Conservation (phyloP, 2,888 invertebrate genomes). For the Athetis lepigone region DNA sequence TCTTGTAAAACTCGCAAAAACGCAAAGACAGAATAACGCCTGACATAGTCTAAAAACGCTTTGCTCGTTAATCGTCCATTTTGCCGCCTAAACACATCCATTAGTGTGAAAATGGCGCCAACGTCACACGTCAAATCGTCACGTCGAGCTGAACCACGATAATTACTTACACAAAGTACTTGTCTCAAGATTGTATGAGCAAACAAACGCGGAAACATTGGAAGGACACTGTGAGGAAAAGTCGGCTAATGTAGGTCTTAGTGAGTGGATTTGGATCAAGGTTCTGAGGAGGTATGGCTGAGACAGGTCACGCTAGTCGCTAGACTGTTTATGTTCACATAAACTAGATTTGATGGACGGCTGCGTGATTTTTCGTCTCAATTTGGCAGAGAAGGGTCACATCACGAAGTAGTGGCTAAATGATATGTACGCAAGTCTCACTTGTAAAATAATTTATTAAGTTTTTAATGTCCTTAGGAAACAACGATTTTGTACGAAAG, state of each 20-base stretch:
- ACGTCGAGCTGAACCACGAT: slow-evolving; percentile 28
- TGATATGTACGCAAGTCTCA: no score
- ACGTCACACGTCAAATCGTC: slow-evolving; percentile 35
- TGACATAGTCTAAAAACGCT: slow-evolving; percentile 7
- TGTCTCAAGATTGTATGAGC: slow-evolving; percentile 27
- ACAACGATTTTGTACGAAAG: no score
- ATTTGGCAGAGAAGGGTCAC: no score
- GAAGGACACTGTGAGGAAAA: slow-evolving; percentile 54
- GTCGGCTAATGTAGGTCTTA: not conserved
- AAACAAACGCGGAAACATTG: slow-evolving; percentile 45
- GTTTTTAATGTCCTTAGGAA: no score
- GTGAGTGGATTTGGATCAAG: slow-evolving; percentile 35
- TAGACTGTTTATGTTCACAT: no score
- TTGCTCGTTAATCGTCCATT: slow-evolving; percentile 6
- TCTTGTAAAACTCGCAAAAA: not conserved
- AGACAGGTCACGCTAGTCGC: not conserved
- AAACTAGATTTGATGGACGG: not conserved
- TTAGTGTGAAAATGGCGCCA: slow-evolving; percentile 39
- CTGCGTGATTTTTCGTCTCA: no score
- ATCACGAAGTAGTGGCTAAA: no score
- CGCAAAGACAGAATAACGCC: not conserved
- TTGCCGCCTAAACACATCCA: slow-evolving; percentile 6
- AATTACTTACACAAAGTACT: slow-evolving; percentile 41
- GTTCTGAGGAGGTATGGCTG: slow-evolving; percentile 17
- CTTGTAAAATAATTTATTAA: no score